Conservation (phyloP, 2,113 vertebrate species). For the Nanger granti region DNA sequence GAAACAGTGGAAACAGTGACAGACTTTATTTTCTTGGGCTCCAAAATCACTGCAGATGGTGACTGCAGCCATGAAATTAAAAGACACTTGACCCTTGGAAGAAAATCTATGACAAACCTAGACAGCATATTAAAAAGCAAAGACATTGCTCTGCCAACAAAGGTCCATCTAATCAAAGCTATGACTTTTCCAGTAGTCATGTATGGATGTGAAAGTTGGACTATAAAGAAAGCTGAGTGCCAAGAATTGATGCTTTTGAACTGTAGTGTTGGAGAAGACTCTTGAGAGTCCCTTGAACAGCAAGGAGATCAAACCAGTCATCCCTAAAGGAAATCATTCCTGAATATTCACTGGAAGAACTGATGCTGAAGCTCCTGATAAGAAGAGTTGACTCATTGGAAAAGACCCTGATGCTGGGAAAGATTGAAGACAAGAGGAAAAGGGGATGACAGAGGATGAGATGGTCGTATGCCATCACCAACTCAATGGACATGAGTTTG, state of each 20-base stretch:
- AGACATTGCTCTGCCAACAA: neutral
- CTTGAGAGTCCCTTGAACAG: neutral
- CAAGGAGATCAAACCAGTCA: neutral
- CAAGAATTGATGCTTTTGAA: neutral
- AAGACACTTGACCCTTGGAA: neutral
- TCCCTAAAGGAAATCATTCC: neutral
- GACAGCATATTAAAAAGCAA: neutral
- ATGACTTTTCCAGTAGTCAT: neutral
- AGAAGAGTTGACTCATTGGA: neutral
- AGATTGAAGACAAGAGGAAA: neutral
- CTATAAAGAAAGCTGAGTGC: neutral
- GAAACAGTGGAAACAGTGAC: neutral
- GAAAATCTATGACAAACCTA: neutral
- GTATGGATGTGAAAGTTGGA: neutral
- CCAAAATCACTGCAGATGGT: neutral
- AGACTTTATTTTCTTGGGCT: neutral
- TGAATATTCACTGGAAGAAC: neutral
- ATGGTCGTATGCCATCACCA: neutral
- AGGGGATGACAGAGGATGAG: neutral
- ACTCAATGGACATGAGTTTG: neutral
- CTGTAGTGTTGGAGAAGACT: neutral
- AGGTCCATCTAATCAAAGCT: neutral
- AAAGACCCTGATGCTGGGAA: neutral
- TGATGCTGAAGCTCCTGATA: neutral
- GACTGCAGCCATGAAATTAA: neutral